These are phyloP conservation scores for Strigamia transsilvanica DNA, from an alignment of 2,888 invertebrate species.

Conservation along the genomic window DNA sequence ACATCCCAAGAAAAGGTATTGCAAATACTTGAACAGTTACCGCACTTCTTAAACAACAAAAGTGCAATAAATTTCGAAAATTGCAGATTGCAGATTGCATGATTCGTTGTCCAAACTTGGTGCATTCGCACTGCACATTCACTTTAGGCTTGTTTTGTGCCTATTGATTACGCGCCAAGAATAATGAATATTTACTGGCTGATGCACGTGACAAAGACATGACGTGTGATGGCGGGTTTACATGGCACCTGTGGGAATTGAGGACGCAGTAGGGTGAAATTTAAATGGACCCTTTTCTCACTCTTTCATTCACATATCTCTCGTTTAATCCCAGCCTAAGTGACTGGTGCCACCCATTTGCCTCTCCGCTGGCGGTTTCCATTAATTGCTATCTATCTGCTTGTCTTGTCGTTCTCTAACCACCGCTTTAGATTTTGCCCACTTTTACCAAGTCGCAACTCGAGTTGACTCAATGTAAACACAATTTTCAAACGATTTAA, in stretches of 20 bases:
- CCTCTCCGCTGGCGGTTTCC: constrained; percentile 9
- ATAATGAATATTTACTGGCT: constrained; percentile 30
- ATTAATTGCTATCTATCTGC: constrained; percentile 39
- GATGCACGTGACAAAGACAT: constrained; percentile 47
- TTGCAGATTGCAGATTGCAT: too few relatives aligned
- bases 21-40: too few relatives aligned
- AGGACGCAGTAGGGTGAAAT: constrained; percentile 28
- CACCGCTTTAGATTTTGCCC: not conserved
- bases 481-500: not conserved
- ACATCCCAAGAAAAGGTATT: too few relatives aligned
- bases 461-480: not conserved
- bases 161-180: not conserved
- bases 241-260: constrained; percentile 27
- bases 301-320: not conserved
- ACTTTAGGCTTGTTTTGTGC: constrained; percentile 5
- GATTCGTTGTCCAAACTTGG: too few relatives aligned
- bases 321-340: constrained; percentile 11
- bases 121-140: not conserved
- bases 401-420: constrained; percentile 38
- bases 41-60: too few relatives aligned
- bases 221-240: constrained; percentile 26
- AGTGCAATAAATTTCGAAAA: too few relatives aligned
- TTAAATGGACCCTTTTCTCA: constrained; percentile 28
- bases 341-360: constrained; percentile 31
- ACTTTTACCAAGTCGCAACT: not conserved